These are phyloP conservation scores for Carabus problematicus DNA, from an alignment of 2,888 invertebrate species.

Conservation along the genomic window DNA sequence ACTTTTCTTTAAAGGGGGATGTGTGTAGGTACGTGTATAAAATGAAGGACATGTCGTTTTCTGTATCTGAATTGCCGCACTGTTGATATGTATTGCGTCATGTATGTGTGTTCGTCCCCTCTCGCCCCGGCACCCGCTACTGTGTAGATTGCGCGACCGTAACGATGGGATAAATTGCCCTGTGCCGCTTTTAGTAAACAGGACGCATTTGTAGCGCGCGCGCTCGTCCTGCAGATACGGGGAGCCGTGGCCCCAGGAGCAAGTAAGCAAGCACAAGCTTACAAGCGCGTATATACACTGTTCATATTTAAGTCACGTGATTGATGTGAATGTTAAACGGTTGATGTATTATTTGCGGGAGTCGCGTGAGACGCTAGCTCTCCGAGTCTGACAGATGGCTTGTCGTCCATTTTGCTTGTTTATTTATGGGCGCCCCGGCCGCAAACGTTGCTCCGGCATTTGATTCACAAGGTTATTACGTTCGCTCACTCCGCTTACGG, in stretches of 20 bases:
- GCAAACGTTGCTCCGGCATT: slow-evolving; percentile 13
- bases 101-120: not conserved
- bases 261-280: not conserved
- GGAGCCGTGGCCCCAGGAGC: not conserved
- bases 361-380: slow-evolving; percentile 28
- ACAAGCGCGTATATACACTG: slow-evolving; percentile 26
- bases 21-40: too few species aligned
- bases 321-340: slow-evolving; percentile 48
- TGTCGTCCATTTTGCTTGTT: slow-evolving; percentile 48
- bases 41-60: too few species aligned
- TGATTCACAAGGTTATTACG: slow-evolving; percentile 31
- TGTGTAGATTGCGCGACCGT: not conserved
- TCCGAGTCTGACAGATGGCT: slow-evolving; percentile 49
- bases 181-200: slow-evolving; percentile 30
- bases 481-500: slow-evolving; percentile 1
- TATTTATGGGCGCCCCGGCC: slow-evolving; percentile 45
- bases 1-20: too few species aligned
- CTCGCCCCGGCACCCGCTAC: not conserved
- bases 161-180: slow-evolving; percentile 14
- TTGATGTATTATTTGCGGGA: slow-evolving; percentile 47
- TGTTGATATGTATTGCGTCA: not conserved
- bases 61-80: too few species aligned
- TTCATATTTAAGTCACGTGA: slow-evolving; percentile 49
- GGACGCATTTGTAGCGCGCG: slow-evolving; percentile 16
- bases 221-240: not conserved